Conservation (phyloP, 2,797 vertebrate genomes). For the Acridotheres tristis region DNA sequence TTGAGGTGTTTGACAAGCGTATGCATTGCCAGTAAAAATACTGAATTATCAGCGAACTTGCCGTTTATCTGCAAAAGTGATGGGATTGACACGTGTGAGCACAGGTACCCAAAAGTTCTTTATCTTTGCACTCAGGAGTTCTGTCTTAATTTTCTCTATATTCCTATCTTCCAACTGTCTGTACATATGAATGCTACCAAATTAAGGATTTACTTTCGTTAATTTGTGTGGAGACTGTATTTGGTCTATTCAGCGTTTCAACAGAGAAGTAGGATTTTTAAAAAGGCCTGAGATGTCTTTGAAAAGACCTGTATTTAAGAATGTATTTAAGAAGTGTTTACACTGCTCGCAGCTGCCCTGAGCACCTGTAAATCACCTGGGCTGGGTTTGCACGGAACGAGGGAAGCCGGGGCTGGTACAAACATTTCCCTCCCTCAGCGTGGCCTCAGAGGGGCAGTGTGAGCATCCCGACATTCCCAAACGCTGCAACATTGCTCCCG, state of each 20-base stretch:
- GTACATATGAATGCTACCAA: neutral
- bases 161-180: neutral
- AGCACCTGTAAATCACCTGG: neutral
- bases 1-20: neutral
- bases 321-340: neutral
- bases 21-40: neutral
- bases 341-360: neutral
- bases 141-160: neutral
- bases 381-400: neutral
- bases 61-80: neutral
- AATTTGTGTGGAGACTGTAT: neutral
- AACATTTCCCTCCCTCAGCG: rapidly evolving
- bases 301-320: neutral
- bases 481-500: neutral
- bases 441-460: constrained; percentile 37
- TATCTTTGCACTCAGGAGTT: rapidly evolving
- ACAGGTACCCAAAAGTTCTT: neutral
- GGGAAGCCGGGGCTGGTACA: neutral
- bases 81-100: neutral
- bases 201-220: neutral
- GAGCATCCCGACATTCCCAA: neutral
- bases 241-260: neutral
- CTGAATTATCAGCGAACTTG: neutral
- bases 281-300: neutral
- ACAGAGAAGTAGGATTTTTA: neutral